Evolutionary conservation across 2,113 vertebrate genomes (phyloP).

Genomic region (Archilochus colubris): DNA sequence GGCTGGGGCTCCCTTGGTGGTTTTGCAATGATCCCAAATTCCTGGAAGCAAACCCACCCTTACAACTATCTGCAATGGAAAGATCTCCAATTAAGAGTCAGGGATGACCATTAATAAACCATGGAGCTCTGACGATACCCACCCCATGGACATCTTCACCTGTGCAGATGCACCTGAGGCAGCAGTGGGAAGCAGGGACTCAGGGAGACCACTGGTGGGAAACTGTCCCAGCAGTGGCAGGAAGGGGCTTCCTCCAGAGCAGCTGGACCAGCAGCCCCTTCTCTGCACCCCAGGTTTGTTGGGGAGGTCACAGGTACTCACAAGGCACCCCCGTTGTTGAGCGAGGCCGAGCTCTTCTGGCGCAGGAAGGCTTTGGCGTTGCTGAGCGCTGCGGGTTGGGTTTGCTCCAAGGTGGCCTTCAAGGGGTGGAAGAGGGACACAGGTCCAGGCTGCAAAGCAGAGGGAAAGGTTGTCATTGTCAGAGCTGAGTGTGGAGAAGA

Average conservation of each 20-base stretch:
- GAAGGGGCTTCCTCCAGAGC: not conserved
- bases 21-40: not conserved
- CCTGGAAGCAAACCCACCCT: not conserved
- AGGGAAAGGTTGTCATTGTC: not conserved
- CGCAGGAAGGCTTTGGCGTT: constrained; percentile 81
- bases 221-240: rapidly evolving
- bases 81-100: not conserved
- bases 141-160: rapidly evolving
- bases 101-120: not conserved
- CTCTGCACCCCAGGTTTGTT: rapidly evolving
- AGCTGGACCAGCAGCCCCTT: not conserved
- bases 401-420: constrained; percentile 84
- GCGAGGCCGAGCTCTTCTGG: constrained; percentile 83
- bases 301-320: constrained; percentile 73
- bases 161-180: not conserved
- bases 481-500: not conserved
- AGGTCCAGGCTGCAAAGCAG: constrained; percentile 70
- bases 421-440: constrained; percentile 81
- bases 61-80: not conserved
- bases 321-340: constrained; percentile 90
- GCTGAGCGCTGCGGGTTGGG: constrained; percentile 70
- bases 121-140: not conserved
- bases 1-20: not conserved
- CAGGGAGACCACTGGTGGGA: rapidly evolving
- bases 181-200: not conserved